Evolutionary conservation across 2,888 invertebrate species (phyloP), one percentile per base, ranked within the genome.

Genomic region (Aphodius granarius): DNA sequence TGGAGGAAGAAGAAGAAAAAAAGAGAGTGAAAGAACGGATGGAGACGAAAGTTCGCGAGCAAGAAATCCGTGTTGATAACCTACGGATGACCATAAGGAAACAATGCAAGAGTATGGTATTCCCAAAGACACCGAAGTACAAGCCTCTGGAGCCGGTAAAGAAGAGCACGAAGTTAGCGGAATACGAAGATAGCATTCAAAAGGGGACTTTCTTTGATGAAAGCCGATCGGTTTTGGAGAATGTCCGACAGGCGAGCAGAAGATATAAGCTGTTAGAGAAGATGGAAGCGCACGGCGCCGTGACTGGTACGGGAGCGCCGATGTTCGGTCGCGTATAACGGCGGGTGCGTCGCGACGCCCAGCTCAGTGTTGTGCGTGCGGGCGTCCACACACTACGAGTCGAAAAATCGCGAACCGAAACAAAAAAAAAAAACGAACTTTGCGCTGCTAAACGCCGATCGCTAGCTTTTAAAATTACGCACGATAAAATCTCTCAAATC

Each of bases 151-250:
- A 84, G 70, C 86, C 87, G 0, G 84, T 87, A 1, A 83, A 83
- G 78, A 87, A 87, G 77, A 86, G 86, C 72, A 82, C 83, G 19
- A 85, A 86, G 74, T 76, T 87, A 76, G 82, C 84, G 72, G 87
- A 86, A 76, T 76, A 85, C 76, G 87, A 87, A 76, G 78, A 80
- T 63, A 85, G 86, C 73, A 86, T 87, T 71, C 82, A 81, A 73
- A 85, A 85, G 66, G 87, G 87, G 4, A 86, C 84, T 6, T 87
- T 87, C 80, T 85, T 86, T 79, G 86, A 87, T 65, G 84, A 87
- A 79, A 85, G 86, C 71, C 82, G 82, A 63, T 86, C 86, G 5
- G 86, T 87, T 72, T 75, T 87, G 77, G 86, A 86, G 76, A 84
- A 82, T 76, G 86, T 85, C 17, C 82, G 85, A 77, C 84, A 20